A percentile compares a stretch with the other conserved stretches of the same genome.
Conservation (phyloP, 2,113 vertebrate genomes). For the Rhizomys pruinosus region DNA sequence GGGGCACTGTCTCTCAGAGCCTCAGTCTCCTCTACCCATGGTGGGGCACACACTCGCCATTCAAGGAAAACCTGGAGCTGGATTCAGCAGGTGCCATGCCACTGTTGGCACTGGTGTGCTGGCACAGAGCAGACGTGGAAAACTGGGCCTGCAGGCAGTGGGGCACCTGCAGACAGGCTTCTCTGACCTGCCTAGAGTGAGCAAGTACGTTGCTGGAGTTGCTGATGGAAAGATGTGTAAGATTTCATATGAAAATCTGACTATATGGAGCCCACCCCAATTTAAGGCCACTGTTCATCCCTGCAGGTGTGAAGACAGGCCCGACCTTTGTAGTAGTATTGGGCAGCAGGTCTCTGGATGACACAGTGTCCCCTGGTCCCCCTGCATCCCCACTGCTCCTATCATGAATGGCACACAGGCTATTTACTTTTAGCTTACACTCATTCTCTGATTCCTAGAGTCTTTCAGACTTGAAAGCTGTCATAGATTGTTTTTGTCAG, state of each 20-base stretch:
- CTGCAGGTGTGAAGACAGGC: constrained; percentile 89
- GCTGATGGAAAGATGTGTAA: background rate
- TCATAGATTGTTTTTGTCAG: too few relatives aligned
- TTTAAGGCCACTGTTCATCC: constrained; percentile 25
- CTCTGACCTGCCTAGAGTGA: background rate
- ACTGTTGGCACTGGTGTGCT: accelerated
- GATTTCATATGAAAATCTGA: background rate
- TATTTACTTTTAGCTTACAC: accelerated
- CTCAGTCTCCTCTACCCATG: background rate
- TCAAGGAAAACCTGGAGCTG: background rate
- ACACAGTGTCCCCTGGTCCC: background rate
- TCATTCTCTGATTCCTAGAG: background rate
- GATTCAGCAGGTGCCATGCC: background rate
- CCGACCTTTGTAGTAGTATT: constrained; percentile 73
- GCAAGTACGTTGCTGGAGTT: background rate
- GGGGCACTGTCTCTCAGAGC: background rate
- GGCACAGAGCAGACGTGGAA: background rate
- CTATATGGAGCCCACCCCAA: accelerated
- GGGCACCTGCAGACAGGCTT: background rate
- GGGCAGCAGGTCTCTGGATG: background rate
- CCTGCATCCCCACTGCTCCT: accelerated
- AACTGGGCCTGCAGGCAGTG: background rate
- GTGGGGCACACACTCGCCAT: background rate
- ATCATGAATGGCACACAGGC: accelerated
- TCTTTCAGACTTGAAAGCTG: background rate